Evolutionary conservation across 2,113 vertebrate species (phyloP), one percentile per base, ranked within the genome.

Genomic region (Melanostigma gelatinosum): DNA sequence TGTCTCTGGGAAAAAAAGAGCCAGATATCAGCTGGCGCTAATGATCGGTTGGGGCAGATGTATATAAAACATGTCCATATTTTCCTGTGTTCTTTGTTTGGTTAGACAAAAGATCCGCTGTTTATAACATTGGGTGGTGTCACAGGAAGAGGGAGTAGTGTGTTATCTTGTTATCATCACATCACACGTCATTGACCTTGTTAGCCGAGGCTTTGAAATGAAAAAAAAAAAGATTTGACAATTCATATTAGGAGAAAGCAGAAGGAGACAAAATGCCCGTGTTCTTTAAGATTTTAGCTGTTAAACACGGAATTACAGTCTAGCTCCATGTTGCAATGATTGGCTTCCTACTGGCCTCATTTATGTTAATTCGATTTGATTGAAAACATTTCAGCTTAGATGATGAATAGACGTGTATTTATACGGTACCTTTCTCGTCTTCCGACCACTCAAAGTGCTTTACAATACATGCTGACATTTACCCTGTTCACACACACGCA

Each of bases 21-120:
- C 80, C 86, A 91, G 90, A 89, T 88, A 60, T 85, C 62, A 72
- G 70, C 82, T 80, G 71, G 72, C 4, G 71, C 88, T 92, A 90
- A 93, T 85, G 81, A 89, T 83, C 29, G 67, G 87, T 76, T 81
- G 78, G 62, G 77, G 79, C 88, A 89, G 70, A 84, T 76, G 22
- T 80, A 34, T 79, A 84, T 82, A 69, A 82, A 83, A 85, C 46
- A 80, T 70, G 50, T 24, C 68, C 22, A 77, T 20, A 24, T 81
- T 86, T 86, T 79, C 71, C 57, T 75, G 15, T 54, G 60, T 18
- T 29, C 46, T 75, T 63, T 89, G 42, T 80, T 80, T 8, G 36
- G 65, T 40, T 48, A 54, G 48, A 66, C n/a, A 80, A 77, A 34
- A 80, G 52, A 84, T 73, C 68, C 10, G 4, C 29, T 73, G 65